phyloP scores from a whole-genome alignment of 2,113 vertebrate species.

The Axis porcinus region DNA sequence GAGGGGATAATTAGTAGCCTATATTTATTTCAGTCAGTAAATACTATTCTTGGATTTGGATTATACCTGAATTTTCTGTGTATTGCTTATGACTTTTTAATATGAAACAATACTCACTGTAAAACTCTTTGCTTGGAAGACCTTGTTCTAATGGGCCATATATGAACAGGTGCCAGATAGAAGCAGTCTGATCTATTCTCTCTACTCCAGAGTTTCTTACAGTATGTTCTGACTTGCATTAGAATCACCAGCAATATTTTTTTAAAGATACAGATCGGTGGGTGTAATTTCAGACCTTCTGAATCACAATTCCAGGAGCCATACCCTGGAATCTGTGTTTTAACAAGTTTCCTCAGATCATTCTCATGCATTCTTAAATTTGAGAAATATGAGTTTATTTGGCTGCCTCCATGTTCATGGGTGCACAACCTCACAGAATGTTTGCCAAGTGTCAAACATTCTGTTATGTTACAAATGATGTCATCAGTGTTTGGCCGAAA shows the following conservation, averaged over 20 bases:
- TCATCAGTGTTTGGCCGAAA: background rate
- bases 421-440: background rate
- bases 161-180: background rate
- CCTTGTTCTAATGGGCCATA: background rate
- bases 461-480: background rate
- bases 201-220: background rate
- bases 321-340: background rate
- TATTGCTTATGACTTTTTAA: background rate
- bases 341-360: background rate
- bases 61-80: background rate
- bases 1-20: background rate
- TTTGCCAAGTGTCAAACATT: background rate
- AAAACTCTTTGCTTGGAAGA: background rate
- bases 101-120: background rate
- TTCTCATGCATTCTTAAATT: background rate
- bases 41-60: background rate
- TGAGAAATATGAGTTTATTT: constrained; percentile 36
- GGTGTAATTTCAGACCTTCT: background rate
- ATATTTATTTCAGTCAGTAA: constrained; percentile 1
- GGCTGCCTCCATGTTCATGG: background rate
- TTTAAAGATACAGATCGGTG: background rate
- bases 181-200: background rate
- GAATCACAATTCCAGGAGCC: background rate
- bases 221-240: background rate
- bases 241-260: background rate